These are phyloP conservation scores for Centropus bengalensis DNA, from an alignment of 2,113 vertebrate species.

Conservation along the genomic window DNA sequence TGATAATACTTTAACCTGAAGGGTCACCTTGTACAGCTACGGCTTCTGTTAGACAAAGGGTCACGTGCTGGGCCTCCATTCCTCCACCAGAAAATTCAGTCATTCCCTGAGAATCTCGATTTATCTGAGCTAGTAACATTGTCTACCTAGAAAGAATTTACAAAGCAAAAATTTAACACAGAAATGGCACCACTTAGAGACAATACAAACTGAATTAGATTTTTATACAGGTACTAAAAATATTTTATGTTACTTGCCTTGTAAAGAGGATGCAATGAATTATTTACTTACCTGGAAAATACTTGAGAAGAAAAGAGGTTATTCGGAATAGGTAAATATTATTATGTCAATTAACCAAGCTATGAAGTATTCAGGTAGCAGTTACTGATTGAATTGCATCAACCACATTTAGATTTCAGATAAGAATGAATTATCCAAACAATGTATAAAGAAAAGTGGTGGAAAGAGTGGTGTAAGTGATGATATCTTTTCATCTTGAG, in stretches of 20 bases:
- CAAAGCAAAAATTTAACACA: not conserved
- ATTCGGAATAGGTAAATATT: not conserved
- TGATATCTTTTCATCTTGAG: not conserved
- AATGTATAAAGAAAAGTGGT: not conserved
- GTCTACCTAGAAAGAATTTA: conserved; percentile 79
- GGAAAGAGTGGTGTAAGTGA: not conserved
- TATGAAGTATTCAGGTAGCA: not conserved
- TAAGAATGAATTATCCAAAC: not conserved
- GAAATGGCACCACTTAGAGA: not conserved
- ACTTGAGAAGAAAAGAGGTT: not conserved
- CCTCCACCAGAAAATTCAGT: conserved; percentile 94
- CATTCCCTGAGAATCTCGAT: conserved; percentile 97
- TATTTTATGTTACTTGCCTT: not conserved
- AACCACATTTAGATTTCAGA: not conserved
- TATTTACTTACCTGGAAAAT: not conserved
- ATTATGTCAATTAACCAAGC: not conserved
- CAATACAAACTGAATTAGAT: not conserved
- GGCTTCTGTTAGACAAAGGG: conserved; percentile 93
- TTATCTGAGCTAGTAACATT: conserved; percentile 99
- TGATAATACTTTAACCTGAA: not conserved
- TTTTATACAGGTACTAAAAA: not conserved
- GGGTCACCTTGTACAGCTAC: conserved; percentile 91
- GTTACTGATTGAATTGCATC: not conserved
- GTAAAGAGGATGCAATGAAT: not conserved
- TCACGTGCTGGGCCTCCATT: conserved; percentile 92